These are phyloP conservation scores for Drosophila quinaria DNA, from an alignment of 2,888 invertebrate genomes.

Conservation along the genomic window DNA sequence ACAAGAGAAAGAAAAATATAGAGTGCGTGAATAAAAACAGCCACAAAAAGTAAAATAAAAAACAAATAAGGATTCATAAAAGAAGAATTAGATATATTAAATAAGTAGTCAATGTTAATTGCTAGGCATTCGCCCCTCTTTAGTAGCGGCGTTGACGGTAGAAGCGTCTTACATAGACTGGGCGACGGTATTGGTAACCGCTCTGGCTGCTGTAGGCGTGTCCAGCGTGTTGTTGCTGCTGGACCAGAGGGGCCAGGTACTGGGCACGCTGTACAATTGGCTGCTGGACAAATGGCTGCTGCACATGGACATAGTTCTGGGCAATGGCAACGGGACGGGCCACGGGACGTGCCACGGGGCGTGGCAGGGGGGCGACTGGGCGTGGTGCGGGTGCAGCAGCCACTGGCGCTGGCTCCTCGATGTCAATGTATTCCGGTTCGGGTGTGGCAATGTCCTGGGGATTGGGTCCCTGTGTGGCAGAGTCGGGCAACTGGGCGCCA, in stretches of 20 bases:
- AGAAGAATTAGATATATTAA: slow-evolving; percentile 64
- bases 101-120: slow-evolving; percentile 63
- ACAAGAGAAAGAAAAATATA: slow-evolving; percentile 24
- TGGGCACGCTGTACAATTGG: slow-evolving; percentile 64
- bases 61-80: slow-evolving; percentile 38
- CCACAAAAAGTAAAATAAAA: slow-evolving; percentile 32
- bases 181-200: slow-evolving; percentile 84
- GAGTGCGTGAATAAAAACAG: slow-evolving; percentile 54
- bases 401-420: slow-evolving; percentile 80
- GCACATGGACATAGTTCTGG: slow-evolving; percentile 51
- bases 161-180: slow-evolving; percentile 81
- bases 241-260: slow-evolving; percentile 59
- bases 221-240: slow-evolving; percentile 58
- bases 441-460: slow-evolving; percentile 85
- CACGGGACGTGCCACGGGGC: slow-evolving; percentile 42
- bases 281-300: slow-evolving; percentile 45
- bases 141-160: slow-evolving; percentile 80
- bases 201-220: slow-evolving; percentile 71
- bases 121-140: slow-evolving; percentile 57
- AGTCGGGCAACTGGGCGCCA: slow-evolving; percentile 81
- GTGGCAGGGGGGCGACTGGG: slow-evolving; percentile 35
- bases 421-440: slow-evolving; percentile 85
- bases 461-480: slow-evolving; percentile 85
- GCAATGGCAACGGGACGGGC: slow-evolving; percentile 60
- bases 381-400: slow-evolving; percentile 56